Evolutionary conservation across 2,888 invertebrate genomes (phyloP).

Genomic region (Drosophila borborema): DNA sequence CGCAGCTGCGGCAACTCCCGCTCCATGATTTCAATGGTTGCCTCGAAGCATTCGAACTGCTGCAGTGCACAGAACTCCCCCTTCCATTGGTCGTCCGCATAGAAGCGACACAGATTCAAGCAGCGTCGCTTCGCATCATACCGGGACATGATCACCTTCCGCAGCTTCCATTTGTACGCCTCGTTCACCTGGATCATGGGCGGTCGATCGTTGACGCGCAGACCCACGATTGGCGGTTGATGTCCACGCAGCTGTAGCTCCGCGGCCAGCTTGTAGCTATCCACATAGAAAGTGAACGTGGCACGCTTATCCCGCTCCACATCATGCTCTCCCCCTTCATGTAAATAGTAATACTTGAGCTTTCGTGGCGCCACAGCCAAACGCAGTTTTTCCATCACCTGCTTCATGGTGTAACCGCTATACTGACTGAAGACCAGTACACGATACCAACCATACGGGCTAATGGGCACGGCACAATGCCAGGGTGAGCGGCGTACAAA

Average conservation of each 20-base stretch:
- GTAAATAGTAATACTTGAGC: conserved; percentile 36
- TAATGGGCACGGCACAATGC: conserved; percentile 38
- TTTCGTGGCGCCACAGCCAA: conserved; percentile 29
- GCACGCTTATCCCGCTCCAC: conserved; percentile 39
- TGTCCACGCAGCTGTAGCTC: conserved; percentile 28
- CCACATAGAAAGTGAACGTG: conserved; percentile 56
- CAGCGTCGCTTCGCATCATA: conserved; percentile 33
- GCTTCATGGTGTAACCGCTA: conserved; percentile 10
- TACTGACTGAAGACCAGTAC: conserved; percentile 44
- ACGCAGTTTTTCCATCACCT: conserved; percentile 33
- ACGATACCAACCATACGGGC: conserved; percentile 62
- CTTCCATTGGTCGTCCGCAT: conserved; percentile 39
- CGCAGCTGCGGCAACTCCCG: conserved; percentile 43
- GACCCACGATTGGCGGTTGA: conserved; percentile 14
- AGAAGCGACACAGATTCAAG: conserved; percentile 44
- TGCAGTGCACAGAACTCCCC: conserved; percentile 54
- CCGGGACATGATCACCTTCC: conserved; percentile 31
- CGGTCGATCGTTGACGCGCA: conserved; percentile 41
- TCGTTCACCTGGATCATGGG: conserved; percentile 43
- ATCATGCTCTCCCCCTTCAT: conserved; percentile 48
- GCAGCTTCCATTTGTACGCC: conserved; percentile 22
- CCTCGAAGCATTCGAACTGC: conserved; percentile 37
- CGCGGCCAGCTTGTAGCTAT: conserved; percentile 40
- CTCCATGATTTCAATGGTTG: conserved; percentile 34
- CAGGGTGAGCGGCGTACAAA: not conserved